These are phyloP conservation scores for Hemithea aestivaria DNA, from an alignment of 2,888 invertebrate genomes.

Conservation along the genomic window DNA sequence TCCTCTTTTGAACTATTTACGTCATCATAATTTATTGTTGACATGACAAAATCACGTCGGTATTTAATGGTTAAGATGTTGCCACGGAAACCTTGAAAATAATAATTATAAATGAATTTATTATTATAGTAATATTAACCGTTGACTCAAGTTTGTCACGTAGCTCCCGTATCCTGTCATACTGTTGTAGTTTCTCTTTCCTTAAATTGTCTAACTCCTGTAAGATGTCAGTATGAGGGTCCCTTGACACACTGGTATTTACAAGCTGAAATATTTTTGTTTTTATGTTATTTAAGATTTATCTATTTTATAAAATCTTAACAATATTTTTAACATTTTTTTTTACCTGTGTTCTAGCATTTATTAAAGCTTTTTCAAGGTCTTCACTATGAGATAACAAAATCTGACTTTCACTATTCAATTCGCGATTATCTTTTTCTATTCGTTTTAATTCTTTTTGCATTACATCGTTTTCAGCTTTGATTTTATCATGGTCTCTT, in stretches of 20 bases:
- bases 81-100: no score
- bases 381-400: constrained; percentile 46
- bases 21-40: no score
- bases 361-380: constrained; percentile 52
- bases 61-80: no score
- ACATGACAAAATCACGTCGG: no score
- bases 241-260: constrained; percentile 24
- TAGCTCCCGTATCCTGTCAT: constrained; percentile 48
- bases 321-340: constrained; percentile 5
- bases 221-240: constrained; percentile 36
- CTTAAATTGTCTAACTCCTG: constrained; percentile 53
- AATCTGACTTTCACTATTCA: constrained; percentile 42
- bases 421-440: constrained; percentile 43
- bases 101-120: no score
- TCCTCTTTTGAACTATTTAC: no score
- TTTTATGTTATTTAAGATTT: not conserved
- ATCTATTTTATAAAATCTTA: no score
- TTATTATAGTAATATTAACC: no score
- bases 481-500: constrained; percentile 34
- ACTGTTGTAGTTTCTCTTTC: constrained; percentile 47
- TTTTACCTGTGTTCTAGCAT: constrained; percentile 51
- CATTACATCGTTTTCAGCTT: constrained; percentile 47
- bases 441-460: constrained; percentile 39
- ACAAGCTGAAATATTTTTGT: constrained; percentile 32
- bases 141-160: constrained; percentile 52